These are phyloP conservation scores for Coracias cyanogaster DNA, from an alignment of 2,797 vertebrate genomes.

Conservation along the genomic window DNA sequence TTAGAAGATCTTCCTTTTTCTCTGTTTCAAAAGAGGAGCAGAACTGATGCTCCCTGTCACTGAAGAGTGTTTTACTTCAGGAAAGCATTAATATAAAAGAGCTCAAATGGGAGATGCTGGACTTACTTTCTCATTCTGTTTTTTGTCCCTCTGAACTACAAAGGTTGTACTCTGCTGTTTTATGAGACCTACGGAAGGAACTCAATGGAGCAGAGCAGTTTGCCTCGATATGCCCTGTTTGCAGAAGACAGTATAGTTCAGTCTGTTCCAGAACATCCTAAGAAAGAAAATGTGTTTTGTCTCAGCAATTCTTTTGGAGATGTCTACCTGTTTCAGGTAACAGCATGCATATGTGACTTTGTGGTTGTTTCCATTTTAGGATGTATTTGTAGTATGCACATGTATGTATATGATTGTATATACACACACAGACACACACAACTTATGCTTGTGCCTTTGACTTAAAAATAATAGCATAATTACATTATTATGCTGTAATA, in stretches of 20 bases:
- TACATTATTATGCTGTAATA: background rate
- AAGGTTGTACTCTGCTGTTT: conserved; percentile 93
- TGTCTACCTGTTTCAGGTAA: conserved; percentile 94
- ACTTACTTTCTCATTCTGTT: background rate
- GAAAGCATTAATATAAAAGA: background rate
- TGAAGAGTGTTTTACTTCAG: background rate
- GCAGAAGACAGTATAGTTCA: conserved; percentile 94
- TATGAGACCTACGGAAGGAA: conserved; percentile 91
- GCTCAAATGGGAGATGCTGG: background rate
- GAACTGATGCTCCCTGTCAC: background rate
- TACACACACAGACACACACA: fast-evolving
- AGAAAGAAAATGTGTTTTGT: conserved; percentile 95
- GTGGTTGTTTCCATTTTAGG: background rate
- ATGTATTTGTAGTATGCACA: background rate
- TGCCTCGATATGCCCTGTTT: conserved; percentile 89
- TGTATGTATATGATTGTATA: background rate
- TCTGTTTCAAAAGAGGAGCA: fast-evolving
- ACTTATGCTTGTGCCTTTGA: background rate
- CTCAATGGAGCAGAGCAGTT: conserved; percentile 84
- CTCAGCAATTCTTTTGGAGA: conserved; percentile 95
- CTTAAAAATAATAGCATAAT: background rate
- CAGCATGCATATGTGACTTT: background rate
- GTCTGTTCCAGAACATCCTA: conserved; percentile 93
- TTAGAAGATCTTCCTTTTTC: background rate
- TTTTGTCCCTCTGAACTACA: background rate